phyloP scores from a whole-genome alignment of 2,797 vertebrate genomes.

The Heterohyrax brucei region DNA sequence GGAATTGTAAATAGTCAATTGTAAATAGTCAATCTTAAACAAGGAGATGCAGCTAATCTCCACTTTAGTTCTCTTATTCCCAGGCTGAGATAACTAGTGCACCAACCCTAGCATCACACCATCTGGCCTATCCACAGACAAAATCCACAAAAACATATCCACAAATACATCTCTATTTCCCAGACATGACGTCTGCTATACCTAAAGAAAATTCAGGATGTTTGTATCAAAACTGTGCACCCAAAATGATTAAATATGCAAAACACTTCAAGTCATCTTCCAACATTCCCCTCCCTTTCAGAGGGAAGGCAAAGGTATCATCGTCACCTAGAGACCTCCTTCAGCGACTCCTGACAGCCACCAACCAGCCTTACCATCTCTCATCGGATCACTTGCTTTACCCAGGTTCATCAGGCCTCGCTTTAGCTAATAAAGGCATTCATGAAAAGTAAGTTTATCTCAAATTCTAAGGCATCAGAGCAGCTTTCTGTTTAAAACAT shows the following conservation, averaged over 20 bases:
- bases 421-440: neutral
- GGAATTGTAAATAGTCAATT: neutral
- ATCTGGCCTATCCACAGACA: neutral
- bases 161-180: conserved; percentile 22
- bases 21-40: conserved; percentile 40
- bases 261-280: conserved; percentile 1
- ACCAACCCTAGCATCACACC: neutral
- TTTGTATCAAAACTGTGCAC: conserved; percentile 7
- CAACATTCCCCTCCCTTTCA: neutral
- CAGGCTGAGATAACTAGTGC: neutral
- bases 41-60: neutral
- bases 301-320: neutral
- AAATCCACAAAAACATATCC: conserved; percentile 18
- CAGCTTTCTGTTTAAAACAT: conserved; percentile 48
- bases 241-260: neutral
- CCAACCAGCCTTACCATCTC: neutral
- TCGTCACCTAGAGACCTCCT: neutral
- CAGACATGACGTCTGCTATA: neutral
- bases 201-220: conserved; percentile 32
- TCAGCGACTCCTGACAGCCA: neutral
- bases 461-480: conserved; percentile 17
- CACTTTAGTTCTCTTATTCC: neutral
- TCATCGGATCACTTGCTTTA: neutral
- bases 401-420: neutral
- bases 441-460: neutral